These are phyloP conservation scores for Metalampra italica DNA, from an alignment of 2,888 invertebrate genomes.

Conservation along the genomic window DNA sequence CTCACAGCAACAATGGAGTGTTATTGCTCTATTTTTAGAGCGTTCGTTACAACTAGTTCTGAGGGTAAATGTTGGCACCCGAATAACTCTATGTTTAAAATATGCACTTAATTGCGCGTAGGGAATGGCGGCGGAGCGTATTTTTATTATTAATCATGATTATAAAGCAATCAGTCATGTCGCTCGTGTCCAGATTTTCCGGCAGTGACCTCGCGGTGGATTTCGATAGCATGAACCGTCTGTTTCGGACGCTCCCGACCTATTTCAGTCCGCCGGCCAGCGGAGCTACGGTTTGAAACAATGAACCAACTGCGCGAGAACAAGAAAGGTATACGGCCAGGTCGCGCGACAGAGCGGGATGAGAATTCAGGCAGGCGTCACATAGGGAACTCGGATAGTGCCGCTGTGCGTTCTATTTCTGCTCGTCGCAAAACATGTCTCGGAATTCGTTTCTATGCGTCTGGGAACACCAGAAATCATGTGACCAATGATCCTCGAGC, in stretches of 20 bases:
- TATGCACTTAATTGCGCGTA: slow-evolving; percentile 18
- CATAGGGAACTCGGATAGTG: slow-evolving; percentile 69
- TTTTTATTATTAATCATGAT: slow-evolving; percentile 23
- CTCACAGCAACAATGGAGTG: slow-evolving; percentile 36
- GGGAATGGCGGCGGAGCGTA: slow-evolving; percentile 17
- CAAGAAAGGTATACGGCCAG: slow-evolving; percentile 58
- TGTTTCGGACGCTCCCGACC: slow-evolving; percentile 72
- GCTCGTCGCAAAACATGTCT: slow-evolving; percentile 76
- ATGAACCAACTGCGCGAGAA: slow-evolving; percentile 68
- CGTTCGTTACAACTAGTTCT: slow-evolving; percentile 42
- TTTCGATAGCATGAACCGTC: slow-evolving; percentile 70
- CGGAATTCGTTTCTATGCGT: slow-evolving; percentile 75
- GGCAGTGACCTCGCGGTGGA: slow-evolving; percentile 71
- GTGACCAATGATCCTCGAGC: slow-evolving; percentile 67
- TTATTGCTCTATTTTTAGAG: slow-evolving; percentile 50
- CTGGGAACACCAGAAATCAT: slow-evolving; percentile 73
- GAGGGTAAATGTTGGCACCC: slow-evolving; percentile 5
- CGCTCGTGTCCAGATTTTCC: slow-evolving; percentile 47
- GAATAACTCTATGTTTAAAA: slow-evolving; percentile 4
- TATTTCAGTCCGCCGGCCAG: slow-evolving; percentile 73
- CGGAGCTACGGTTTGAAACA: slow-evolving; percentile 69
- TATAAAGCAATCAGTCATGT: slow-evolving; percentile 35
- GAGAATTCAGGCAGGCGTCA: slow-evolving; percentile 54
- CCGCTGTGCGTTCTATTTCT: slow-evolving; percentile 71
- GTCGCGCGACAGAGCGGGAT: slow-evolving; percentile 56